Conservation (phyloP, 23 tunicate genomes). For the Clavelina lepadiformis region DNA sequence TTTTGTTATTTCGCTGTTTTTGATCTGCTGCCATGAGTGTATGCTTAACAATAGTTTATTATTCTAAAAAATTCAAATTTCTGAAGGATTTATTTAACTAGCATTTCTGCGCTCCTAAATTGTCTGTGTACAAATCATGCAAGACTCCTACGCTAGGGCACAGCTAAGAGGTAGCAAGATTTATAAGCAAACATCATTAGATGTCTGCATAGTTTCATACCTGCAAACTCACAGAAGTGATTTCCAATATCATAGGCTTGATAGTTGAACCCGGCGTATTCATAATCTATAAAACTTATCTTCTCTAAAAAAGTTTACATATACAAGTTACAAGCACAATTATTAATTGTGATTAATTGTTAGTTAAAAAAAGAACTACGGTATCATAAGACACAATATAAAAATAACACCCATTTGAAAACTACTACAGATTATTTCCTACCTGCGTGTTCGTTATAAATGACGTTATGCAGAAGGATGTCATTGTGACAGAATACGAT, state of each 20-base stretch:
- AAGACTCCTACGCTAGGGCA: too few relatives aligned
- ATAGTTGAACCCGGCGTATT: slow-evolving; percentile 77
- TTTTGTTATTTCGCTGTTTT: too few relatives aligned
- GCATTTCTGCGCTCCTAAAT: too few relatives aligned
- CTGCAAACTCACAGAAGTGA: slow-evolving; percentile 95
- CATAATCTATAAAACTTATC: slow-evolving; percentile 78
- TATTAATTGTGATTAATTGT: too few relatives aligned
- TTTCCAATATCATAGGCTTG: slow-evolving; percentile 92
- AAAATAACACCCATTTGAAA: neutral
- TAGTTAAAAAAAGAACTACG: neutral
- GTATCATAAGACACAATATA: neutral
- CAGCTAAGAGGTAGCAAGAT: too few relatives aligned
- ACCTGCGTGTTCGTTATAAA: slow-evolving; percentile 56
- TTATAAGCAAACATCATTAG: neutral
- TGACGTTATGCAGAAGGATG: slow-evolving; percentile 72
- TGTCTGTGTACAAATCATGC: too few relatives aligned
- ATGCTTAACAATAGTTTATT: too few relatives aligned
- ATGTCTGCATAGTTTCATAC: slow-evolving; percentile 23
- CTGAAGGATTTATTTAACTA: too few relatives aligned
- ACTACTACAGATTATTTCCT: neutral
- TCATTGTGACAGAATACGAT: slow-evolving; percentile 88
- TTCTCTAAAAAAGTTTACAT: slow-evolving; percentile 45
- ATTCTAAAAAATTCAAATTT: too few relatives aligned
- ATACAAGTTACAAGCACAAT: too few relatives aligned
- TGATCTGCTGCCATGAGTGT: too few relatives aligned